A percentile compares a stretch with the other conserved stretches of the same genome.
These are phyloP conservation scores for Enteromius afrohamiltoni DNA, from an alignment of 2,797 vertebrate genomes.

Conservation along the genomic window DNA sequence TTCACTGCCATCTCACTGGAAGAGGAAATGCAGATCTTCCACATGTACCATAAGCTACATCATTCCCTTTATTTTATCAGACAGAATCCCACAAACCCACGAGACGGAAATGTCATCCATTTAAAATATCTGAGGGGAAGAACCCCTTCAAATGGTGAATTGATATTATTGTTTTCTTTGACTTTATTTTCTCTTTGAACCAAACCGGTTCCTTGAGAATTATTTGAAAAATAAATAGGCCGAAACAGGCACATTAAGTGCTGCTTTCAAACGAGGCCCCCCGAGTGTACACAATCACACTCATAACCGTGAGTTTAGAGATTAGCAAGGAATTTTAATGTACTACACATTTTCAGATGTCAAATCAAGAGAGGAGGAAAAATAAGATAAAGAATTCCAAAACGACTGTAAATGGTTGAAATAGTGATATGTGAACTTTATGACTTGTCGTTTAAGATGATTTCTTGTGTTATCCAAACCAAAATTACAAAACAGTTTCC, in stretches of 20 bases:
- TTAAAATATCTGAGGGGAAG: not conserved
- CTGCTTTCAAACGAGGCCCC: conserved; percentile 1
- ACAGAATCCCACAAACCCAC: not conserved
- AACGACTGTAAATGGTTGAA: conserved; percentile 5
- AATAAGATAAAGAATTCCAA: not conserved
- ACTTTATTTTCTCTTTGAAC: conserved; percentile 17
- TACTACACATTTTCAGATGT: conserved; percentile 19
- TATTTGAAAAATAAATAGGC: conserved; percentile 21
- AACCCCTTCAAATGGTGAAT: not conserved
- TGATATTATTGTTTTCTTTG: not conserved
- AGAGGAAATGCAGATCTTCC: conserved; percentile 33
- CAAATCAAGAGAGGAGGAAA: conserved; percentile 3
- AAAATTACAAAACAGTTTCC: not conserved
- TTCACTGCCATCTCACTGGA: conserved; percentile 44
- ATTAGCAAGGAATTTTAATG: conserved; percentile 40
- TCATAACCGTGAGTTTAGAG: not conserved
- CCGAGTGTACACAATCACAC: not conserved
- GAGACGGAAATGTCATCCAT: not conserved
- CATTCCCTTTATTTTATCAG: conserved; percentile 10
- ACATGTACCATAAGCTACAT: conserved; percentile 9
- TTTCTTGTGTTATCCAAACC: not conserved
- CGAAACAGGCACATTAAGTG: not conserved
- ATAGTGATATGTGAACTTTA: not conserved
- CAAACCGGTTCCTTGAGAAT: not conserved
- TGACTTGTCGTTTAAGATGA: not conserved